Evolutionary conservation across 2,888 invertebrate genomes (phyloP), one percentile per base, ranked within the genome.

Genomic region (Dyspetes luteomarginatus): DNA sequence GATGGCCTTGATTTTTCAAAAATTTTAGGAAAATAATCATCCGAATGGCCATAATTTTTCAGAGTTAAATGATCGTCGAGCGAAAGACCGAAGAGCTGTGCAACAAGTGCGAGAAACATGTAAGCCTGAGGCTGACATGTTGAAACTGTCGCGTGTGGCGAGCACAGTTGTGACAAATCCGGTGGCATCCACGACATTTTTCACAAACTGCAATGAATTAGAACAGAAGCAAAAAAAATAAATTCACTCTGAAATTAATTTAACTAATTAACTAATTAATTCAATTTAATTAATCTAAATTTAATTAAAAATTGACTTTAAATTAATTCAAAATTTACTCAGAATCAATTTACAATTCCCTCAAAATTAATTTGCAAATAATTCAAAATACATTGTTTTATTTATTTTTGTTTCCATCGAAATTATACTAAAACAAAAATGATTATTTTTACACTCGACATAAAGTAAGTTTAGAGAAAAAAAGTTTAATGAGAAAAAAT

Each of bases 71-170:
- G 62, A 78, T 77, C 48, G 71, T 94, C 94, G 2, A 90, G 88
- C 0, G 95, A 94, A 24, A 92, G 89, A 0, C 95, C 94, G 84
- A 95, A 95, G 1, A 95, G 88, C 73, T 93, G 93, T 0, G 94
- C 89, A 0, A 95, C 86, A 30, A 95, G 89, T 0, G 94, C 92
- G 43, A 95, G 88, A 85, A 94, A 95, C 90, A 95, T 89, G 52
- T 94, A 93, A 0, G 94, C 93, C 0, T 94, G 92, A 17, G 94
- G 93, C 1, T 94, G 93, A 85, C 95, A 95, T 78, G 94, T 94
- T 0, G 95, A 94, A 5, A 94, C 92, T 1, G 93, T 93, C 1
- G 93, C 92, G 73, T 93, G 91, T 4, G 93, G 93, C 0, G 92
- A 88, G 86, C 95, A 95, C 17, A 94, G 91, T 43, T 92, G 87